Base-by-base conservation (phyloP, 2,113 vertebrate species). In the Taurulus bubalis region DNA sequence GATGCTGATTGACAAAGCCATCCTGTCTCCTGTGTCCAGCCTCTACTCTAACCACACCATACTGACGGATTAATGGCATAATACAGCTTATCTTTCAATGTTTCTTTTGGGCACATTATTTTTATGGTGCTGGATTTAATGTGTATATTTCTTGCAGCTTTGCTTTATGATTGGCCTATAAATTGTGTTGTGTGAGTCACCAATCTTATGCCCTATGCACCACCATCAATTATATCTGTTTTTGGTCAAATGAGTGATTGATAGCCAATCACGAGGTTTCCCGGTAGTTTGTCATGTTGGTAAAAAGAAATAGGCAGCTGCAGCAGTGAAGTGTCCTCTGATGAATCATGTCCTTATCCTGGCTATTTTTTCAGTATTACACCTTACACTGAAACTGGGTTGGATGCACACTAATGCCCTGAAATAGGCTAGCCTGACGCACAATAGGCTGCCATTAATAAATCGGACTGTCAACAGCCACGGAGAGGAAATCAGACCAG, bases 391-490 rank as follows among this genome's bases (percentile, higher is more conserved):
- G 36, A 64, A 80, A 69, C 66, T 34, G 84, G 79, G 77, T 89
- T 85, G 68, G 78, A 87, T 78, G 47, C 66, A 47, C 75, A 28
- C 70, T 64, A 84, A 85, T 86, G 71, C 70, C 79, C 79, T 82
- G 75, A 90, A 93, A 91, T 93, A 90, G 80, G 78, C 42, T 47
- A 14, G 66, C 62, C 75, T 26, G 36, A 53, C 87, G 80, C 77
- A 89, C 86, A 90, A 90, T 92, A 90, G 83, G 55, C 82, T 83
- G 38, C 87, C 85, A 87, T 93, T 90, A 92, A 93, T 93, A 92
- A 92, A 84, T 53, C 58, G 79, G 71, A 85, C 90, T 92, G 93
- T 91, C 89, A 89, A 80, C 86, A 87, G 91, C 85, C 80, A 73
- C 65, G 51, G 60, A 79, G 69, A 77, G 75, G 90, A 87, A 93